phyloP scores from a whole-genome alignment of 2,113 vertebrate species.

The Ctenodactylus gundi region DNA sequence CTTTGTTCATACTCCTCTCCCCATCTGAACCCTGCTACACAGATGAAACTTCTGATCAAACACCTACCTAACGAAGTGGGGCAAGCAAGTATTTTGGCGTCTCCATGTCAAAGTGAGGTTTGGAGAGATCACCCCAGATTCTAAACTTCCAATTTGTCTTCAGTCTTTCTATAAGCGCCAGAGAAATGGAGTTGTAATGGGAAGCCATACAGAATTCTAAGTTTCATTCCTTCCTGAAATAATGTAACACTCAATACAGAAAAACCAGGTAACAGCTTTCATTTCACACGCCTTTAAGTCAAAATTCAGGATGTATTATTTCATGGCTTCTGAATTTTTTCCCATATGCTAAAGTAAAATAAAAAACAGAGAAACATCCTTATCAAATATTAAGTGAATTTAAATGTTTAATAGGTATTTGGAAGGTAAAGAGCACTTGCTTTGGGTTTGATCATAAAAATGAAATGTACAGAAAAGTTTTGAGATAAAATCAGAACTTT shows the following conservation, averaged over 20 bases:
- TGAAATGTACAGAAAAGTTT: background rate
- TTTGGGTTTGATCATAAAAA: too few species aligned
- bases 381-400: background rate
- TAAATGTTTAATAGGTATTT: background rate
- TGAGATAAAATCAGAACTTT: background rate
- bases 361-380: background rate
- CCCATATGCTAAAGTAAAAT: background rate
- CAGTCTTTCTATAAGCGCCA: background rate
- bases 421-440: too few species aligned
- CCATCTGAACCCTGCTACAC: background rate
- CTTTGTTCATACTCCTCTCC: background rate
- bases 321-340: background rate
- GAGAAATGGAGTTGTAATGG: background rate
- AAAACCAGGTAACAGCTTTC: background rate
- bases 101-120: background rate
- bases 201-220: background rate
- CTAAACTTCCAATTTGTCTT: background rate
- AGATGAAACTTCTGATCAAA: background rate
- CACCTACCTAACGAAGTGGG: background rate
- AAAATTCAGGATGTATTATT: constrained; percentile 17
- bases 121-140: background rate
- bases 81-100: background rate
- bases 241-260: background rate
- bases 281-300: background rate
- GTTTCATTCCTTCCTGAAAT: background rate